Percentiles rank a stretch among this genome's conserved stretches.
phyloP scores from a whole-genome alignment of 2,888 invertebrate species.

The Corythucha ciliata region DNA sequence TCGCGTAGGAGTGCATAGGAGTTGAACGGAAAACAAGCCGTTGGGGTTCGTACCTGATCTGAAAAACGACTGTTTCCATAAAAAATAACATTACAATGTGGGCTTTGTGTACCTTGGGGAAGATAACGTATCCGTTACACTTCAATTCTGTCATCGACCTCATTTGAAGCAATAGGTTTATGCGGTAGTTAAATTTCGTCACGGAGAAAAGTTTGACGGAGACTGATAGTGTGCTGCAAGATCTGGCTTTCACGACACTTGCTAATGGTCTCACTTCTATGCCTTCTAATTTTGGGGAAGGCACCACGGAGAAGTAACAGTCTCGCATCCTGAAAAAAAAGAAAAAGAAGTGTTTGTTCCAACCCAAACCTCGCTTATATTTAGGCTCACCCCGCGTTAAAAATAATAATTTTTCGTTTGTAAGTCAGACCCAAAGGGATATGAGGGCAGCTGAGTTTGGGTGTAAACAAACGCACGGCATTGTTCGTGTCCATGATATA shows the following conservation, averaged over 20 bases:
- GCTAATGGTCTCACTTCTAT: constrained; percentile 25
- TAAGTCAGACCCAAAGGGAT: constrained; percentile 18
- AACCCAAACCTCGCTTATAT: no score
- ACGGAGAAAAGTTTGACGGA: constrained; percentile 23
- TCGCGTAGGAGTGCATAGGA: constrained; percentile 24
- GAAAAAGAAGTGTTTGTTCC: neutral
- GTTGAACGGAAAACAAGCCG: constrained; percentile 15
- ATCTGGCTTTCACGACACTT: constrained; percentile 29
- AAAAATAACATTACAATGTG: neutral
- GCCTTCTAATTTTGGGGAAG: no score
- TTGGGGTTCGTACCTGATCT: constrained; percentile 24
- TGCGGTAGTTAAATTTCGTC: constrained; percentile 26
- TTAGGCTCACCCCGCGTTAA: constrained; percentile 22
- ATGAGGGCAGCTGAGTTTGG: constrained; percentile 24
- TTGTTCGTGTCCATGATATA: constrained; percentile 14
- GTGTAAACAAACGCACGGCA: constrained; percentile 14
- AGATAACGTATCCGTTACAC: constrained; percentile 29
- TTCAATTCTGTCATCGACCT: constrained; percentile 25
- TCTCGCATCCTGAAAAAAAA: constrained; percentile 11
- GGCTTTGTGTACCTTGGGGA: constrained; percentile 29
- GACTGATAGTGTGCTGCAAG: constrained; percentile 25
- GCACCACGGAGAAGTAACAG: constrained; percentile 12
- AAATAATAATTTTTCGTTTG: constrained; percentile 22
- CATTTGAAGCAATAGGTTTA: constrained; percentile 25
- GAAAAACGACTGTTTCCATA: neutral